These are phyloP conservation scores for Eupithecia dodoneata DNA, from an alignment of 2,888 invertebrate species.

Conservation along the genomic window DNA sequence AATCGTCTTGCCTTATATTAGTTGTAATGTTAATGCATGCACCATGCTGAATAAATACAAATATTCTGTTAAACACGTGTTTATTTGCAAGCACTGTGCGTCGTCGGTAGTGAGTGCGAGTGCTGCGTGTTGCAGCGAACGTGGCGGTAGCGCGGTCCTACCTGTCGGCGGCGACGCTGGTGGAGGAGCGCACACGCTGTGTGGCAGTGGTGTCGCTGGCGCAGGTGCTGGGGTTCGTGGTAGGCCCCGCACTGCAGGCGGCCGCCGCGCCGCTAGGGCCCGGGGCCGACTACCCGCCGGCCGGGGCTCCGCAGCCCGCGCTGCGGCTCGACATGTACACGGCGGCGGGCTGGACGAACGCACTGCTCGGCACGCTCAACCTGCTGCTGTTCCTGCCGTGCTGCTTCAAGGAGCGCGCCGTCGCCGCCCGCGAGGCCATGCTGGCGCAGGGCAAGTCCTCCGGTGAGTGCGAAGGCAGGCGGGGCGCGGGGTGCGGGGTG, in stretches of 20 bases:
- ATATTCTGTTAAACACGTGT: too few relatives aligned
- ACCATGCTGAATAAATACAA: too few relatives aligned
- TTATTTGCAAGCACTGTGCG: neutral
- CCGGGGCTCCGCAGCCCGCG: constrained; percentile 80
- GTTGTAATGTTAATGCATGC: too few relatives aligned
- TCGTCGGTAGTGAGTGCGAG: neutral
- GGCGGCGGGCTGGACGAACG: constrained; percentile 93
- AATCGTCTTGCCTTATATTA: too few relatives aligned
- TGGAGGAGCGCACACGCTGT: constrained; percentile 91
- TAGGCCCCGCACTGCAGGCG: constrained; percentile 93
- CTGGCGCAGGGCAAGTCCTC: constrained; percentile 87
- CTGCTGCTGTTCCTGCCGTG: constrained; percentile 89
- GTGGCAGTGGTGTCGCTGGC: constrained; percentile 93
- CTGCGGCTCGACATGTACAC: constrained; percentile 94
- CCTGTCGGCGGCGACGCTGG: constrained; percentile 92
- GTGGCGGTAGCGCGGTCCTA: constrained; percentile 93
- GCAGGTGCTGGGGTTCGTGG: constrained; percentile 93
- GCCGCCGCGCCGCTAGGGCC: constrained; percentile 91
- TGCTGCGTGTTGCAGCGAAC: constrained; percentile 84
- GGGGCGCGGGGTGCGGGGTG: constrained; percentile 72
- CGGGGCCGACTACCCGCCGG: constrained; percentile 65
- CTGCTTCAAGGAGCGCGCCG: constrained; percentile 89
- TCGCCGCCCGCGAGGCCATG: constrained; percentile 92
- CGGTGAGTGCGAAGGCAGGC: constrained; percentile 62
- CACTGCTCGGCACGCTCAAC: constrained; percentile 88